Evolutionary conservation across 2,797 vertebrate species (phyloP), one percentile per base, ranked within the genome.

Genomic region (Leuciscus waleckii): DNA sequence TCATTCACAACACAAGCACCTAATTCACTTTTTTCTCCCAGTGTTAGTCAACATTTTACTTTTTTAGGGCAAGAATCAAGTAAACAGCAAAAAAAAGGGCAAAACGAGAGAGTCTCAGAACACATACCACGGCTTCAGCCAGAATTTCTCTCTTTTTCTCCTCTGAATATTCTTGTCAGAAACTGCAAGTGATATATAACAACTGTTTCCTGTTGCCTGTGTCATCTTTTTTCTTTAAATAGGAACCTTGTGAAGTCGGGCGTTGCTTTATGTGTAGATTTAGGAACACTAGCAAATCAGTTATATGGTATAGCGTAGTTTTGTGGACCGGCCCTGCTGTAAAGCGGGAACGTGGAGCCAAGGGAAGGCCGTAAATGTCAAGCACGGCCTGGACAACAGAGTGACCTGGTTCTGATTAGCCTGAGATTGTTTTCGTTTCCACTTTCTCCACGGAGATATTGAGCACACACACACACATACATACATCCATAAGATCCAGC

Each of bases 121-220:
- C 89, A 90, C 86, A 88, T 88, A 86, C 84, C 89, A 76, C 88
- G 86, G 71, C 43, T 46, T 26, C 41, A 23, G 87, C 92, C 92
- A 93, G 79, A 58, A 29, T 84, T 67, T 69, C 61, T 85, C 77
- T 46, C 61, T 83, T 54, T 86, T 39, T 73, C 85, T 90, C 88
- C 84, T 91, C 89, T 75, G 84, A 89, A 93, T 92, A 88, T 90
- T 91, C 87, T 86, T 89, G 88, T 92, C 91, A 91, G 90, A 93
- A 92, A 87, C 78, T 75, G 43, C 43, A 13, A 35, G 80, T 93
- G 91, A 93, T 93, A 91, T 93, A 91, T 89, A 90, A 80, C 86
- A 92, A 81, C 90, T 70, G 88, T 92, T 92, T 94, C 89, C 91
- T 90, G 90, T 89, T 79, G 80, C n/a, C 43, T 71, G 43, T 85